phyloP scores from a whole-genome alignment of 2,888 invertebrate genomes.

The Gymnoscelis rufifasciata region DNA sequence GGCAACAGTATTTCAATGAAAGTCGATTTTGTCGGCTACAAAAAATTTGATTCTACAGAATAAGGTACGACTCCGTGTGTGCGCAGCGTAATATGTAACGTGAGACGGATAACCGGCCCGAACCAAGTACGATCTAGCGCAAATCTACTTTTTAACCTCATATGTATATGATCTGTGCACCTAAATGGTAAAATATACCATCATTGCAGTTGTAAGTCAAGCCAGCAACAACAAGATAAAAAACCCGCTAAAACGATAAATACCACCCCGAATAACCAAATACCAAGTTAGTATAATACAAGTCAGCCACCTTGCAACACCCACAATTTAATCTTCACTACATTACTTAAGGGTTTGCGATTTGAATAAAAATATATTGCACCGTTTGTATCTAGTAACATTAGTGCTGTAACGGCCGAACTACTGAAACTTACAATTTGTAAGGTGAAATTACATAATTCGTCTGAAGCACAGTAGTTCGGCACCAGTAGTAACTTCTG shows the following conservation, averaged over 20 bases:
- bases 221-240: constrained; percentile 17
- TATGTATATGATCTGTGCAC: too few relatives aligned
- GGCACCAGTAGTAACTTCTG: constrained; percentile 34
- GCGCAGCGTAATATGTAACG: too few relatives aligned
- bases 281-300: constrained; percentile 37
- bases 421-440: background rate
- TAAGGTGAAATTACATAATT: background rate
- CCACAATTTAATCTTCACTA: constrained; percentile 30
- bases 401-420: constrained; percentile 41
- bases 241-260: constrained; percentile 6
- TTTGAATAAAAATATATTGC: constrained; percentile 58
- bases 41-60: too few relatives aligned
- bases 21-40: too few relatives aligned
- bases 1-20: too few relatives aligned
- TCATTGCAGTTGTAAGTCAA: too few relatives aligned
- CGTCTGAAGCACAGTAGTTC: constrained; percentile 7
- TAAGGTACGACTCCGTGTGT: too few relatives aligned
- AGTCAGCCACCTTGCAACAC: constrained; percentile 70
- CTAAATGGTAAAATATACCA: too few relatives aligned
- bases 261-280: constrained; percentile 38
- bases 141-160: too few relatives aligned
- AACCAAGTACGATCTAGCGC: too few relatives aligned
- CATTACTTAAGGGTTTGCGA: constrained; percentile 40
- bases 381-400: constrained; percentile 49
- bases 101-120: too few relatives aligned